Evolutionary conservation across 2,888 invertebrate species (phyloP).

Genomic region (Siphonodentalium dalli): DNA sequence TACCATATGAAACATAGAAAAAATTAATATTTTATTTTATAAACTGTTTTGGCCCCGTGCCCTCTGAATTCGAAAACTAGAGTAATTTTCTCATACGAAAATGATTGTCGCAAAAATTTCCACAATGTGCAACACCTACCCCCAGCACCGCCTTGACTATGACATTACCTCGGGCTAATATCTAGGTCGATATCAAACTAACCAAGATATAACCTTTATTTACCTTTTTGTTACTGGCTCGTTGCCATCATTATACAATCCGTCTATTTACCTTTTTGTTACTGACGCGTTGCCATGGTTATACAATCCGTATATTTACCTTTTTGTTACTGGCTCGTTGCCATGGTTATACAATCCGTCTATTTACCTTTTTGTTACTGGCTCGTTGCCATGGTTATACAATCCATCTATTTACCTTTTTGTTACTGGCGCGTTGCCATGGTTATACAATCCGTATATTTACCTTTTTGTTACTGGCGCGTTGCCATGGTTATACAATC

Average conservation of each 20-base stretch:
- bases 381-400: conserved; percentile 82
- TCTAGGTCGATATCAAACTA: too few species aligned
- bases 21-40: too few species aligned
- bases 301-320: conserved; percentile 77
- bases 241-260: background rate
- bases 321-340: conserved; percentile 88
- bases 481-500: conserved; percentile 81
- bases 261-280: conserved; percentile 81
- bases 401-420: conserved; percentile 81
- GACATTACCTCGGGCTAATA: too few species aligned
- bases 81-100: too few species aligned
- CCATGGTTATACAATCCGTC: conserved; percentile 80
- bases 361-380: conserved; percentile 84
- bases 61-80: too few species aligned
- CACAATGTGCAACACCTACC: too few species aligned
- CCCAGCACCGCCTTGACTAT: too few species aligned
- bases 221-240: background rate
- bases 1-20: too few species aligned
- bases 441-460: conserved; percentile 75
- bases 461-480: conserved; percentile 89
- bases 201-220: background rate
- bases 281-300: conserved; percentile 80
- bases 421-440: conserved; percentile 85
- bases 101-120: too few species aligned
- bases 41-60: too few species aligned